Base-by-base conservation (phyloP, 1,140 invertebrate genomes). In the Muscidifurax raptorellus region DNA sequence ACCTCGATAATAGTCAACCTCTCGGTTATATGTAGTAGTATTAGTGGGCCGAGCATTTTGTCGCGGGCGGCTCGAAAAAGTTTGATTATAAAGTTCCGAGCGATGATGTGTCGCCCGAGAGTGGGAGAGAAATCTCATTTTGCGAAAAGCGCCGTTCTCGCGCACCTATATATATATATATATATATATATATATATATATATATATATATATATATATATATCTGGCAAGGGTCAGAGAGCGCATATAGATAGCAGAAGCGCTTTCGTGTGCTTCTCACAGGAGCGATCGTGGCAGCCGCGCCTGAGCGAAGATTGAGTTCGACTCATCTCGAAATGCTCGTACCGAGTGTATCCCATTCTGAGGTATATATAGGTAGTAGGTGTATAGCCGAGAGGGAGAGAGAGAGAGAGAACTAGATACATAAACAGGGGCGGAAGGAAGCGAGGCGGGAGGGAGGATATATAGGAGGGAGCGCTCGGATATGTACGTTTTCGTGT, bases 251-350 rank as follows among this genome's bases (percentile, higher is more conserved):
- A n/a, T 1, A n/a, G 4, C 52, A 59, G 6, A 22, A 7, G 15
- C 22, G 28, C 13, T 5, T 36, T 13, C n/a, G 36, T 18, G 36
- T 36, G 1, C 36, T 27, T 32, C 40, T 18, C 9, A 2, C 13
- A 27, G 83, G 67, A 74, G 28, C 44, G 66, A 83, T 83, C 76
- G 82, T 40, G 28, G 27, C 28, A 66, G 52, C 36, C 66, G 76
- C 77, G 69, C 66, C 22, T 40, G 22, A 66, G 52, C 52, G 69
- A 87, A 89, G 90, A 90, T 90, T 89, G 88, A 90, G 89, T 90
- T 91, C 88, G 91, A 91, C 89, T 91, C 89, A 88, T 91, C 89
- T 88, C 86, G 86, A 90, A 89, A 89, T 89, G 88, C 86, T 89
- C 87, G 86, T 87, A 87, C 84, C 87, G 86, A 90, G 86, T 89